Evolutionary conservation across 2,797 vertebrate genomes (phyloP), one percentile per base, ranked within the genome.

Genomic region (Enteromius thamalakanensis): DNA sequence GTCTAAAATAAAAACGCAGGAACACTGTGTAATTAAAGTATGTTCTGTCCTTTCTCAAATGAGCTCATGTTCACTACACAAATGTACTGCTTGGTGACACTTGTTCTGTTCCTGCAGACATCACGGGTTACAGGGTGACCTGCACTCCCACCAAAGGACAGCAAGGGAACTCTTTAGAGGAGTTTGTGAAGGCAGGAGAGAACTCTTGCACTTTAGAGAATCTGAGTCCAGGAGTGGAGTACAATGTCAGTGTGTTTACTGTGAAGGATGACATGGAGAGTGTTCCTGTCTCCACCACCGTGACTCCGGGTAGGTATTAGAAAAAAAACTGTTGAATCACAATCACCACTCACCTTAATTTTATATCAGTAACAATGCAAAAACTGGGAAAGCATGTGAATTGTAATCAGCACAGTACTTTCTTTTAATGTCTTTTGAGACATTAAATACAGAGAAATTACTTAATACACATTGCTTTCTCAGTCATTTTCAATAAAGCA

Each of bases 241-340:
- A 99, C 93, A 98, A 98, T 0, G 91, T 99, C 93, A 99, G 97
- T 0, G 96, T 99, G 79, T 96, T 96, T 45, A 94, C 98, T 0
- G 94, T 99, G 29, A 99, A 98, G 90, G 96, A 95, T 0, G 90
- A 95, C 53, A 96, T 96, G 93, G 97, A 99, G 94, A 99, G 98
- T 49, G 17, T 87, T 26, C 97, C 98, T 10, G 86, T 98, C 84
- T 98, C 96, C 1, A 95, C 95, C 85, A 95, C 93, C 71, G 87
- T 98, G 87, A 96, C 95, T 17, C 96, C 95, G 91, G 96, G 98
- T 99, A 94, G 93, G 69, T 78, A 65, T 77, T 32, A 9, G 11
- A 53, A 32, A 45, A 23, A 42, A 2, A 42, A 42, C 49, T 21
- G 49, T 49, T 37, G 6, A 79, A 7, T 49, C 45, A n/a, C 29